Evolutionary conservation across 1,140 invertebrate genomes (phyloP), one percentile per base, ranked within the genome.

Genomic region (Drosophila persimilis): DNA sequence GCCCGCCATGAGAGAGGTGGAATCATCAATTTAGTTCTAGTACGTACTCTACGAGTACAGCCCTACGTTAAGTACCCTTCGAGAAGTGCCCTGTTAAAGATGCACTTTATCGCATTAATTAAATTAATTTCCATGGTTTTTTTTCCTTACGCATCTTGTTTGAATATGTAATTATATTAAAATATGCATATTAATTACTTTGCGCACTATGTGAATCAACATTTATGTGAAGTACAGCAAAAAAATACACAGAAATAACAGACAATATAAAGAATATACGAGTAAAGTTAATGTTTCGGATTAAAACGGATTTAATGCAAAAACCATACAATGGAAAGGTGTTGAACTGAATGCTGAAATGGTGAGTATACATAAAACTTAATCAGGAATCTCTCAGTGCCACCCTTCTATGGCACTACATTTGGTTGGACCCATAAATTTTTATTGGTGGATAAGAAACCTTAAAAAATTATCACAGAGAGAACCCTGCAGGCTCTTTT

Each of bases 71-170:
- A 69, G 64, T 17, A 48, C 66, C 43, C 56, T 20, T 20, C 13
- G 43, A 52, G 48, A 69, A 69, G 56, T 69, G 66, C 51, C n/a
- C 50, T 35, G 64, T 69, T 69, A 44, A 69, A 57, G 66, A 48
- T 67, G 44, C 63, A 69, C 66, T 69, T 57, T 44, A 44, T 52
- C 66, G 50, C 35, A 69, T 69, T 69, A 69, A 69, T 57, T 69
- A 57, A 69, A 57, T 69, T 43, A 50, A 69, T 69, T 69, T 69
- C 24, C 51, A 69, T 22, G 24, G 11, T 56, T 69, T 69, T 55
- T 50, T 50, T 57, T 26, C 24, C 26, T 44, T 39, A 26, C 2
- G 17, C 29, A 54, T 13, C 22, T 3, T 35, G 47, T 47, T 69
- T 69, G 44, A 41, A 56, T 67, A 26, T 39, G 47, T 56, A 56